A percentile compares a stretch with the other conserved stretches of the same genome.
These are phyloP conservation scores for Zaprionus nigranus DNA, from an alignment of 1,140 invertebrate genomes.

Conservation along the genomic window DNA sequence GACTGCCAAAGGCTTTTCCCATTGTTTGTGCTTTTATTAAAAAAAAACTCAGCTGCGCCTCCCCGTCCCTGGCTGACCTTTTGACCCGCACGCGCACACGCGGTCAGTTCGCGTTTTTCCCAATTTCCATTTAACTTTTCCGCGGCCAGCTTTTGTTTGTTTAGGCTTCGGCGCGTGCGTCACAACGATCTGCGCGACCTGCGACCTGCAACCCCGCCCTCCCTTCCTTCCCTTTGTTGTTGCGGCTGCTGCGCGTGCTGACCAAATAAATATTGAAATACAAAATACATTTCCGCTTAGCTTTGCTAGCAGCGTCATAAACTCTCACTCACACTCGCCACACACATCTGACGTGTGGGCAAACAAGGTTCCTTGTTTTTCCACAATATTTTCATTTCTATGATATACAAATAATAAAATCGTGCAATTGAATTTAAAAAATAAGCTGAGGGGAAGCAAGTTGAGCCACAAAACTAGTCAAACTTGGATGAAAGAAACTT, in stretches of 20 bases:
- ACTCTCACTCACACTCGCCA: neutral
- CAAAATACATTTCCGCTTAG: constrained; percentile 6
- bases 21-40: constrained; percentile 28
- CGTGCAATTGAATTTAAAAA: neutral
- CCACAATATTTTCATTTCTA: neutral
- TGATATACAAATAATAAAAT: constrained; percentile 3
- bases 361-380: constrained; percentile 7
- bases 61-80: constrained; percentile 42
- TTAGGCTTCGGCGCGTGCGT: constrained; percentile 29
- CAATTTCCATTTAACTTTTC: constrained; percentile 27
- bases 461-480: neutral
- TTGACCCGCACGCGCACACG: constrained; percentile 36
- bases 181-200: neutral
- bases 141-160: constrained; percentile 52
- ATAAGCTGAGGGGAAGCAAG: neutral
- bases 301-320: neutral
- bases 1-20: constrained; percentile 25
- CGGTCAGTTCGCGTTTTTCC: constrained; percentile 56
- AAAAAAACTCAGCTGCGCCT: constrained; percentile 59
- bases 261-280: constrained; percentile 40
- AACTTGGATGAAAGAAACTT: neutral
- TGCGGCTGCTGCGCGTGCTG: constrained; percentile 22
- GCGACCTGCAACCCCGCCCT: neutral
- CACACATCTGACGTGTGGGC: constrained; percentile 20
- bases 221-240: neutral